phyloP scores from a whole-genome alignment of 2,888 invertebrate genomes.

The Sinopyrophorus schimmeli region DNA sequence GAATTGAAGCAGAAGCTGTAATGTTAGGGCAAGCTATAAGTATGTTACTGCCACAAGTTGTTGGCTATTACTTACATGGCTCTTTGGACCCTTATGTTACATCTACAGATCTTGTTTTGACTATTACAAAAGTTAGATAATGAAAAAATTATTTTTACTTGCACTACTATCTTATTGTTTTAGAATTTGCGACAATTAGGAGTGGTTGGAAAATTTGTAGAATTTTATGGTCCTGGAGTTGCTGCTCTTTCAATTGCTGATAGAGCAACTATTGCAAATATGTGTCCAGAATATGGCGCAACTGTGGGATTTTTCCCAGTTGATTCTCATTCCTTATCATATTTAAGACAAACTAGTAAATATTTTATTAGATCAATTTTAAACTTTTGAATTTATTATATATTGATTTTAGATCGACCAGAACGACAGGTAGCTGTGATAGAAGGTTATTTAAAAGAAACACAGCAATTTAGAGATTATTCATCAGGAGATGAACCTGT shows the following conservation, averaged over 20 bases:
- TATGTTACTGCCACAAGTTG: conserved; percentile 94
- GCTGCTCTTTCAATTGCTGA: conserved; percentile 91
- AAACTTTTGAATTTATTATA: conserved; percentile 3
- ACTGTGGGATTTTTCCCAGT: conserved; percentile 96
- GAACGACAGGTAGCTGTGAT: conserved; percentile 76
- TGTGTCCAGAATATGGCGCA: conserved; percentile 98
- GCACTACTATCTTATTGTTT: conserved; percentile 28
- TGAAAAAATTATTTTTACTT: background rate
- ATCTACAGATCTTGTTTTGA: conserved; percentile 95
- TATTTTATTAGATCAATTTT: conserved; percentile 13
- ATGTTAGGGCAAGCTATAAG: conserved; percentile 98
- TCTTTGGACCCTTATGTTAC: conserved; percentile 81
- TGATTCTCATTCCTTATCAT: conserved; percentile 78
- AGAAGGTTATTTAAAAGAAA: conserved; percentile 78
- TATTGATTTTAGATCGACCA: conserved; percentile 71
- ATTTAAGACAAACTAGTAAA: conserved; percentile 82
- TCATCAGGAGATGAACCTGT: conserved; percentile 74
- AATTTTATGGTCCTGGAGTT: conserved; percentile 97
- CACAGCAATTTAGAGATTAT: conserved; percentile 84
- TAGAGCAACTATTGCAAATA: conserved; percentile 96
- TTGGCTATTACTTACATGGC: conserved; percentile 90
- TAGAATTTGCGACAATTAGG: conserved; percentile 83
- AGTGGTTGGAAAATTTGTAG: conserved; percentile 98
- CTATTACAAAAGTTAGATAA: conserved; percentile 79
- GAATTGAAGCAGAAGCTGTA: conserved; percentile 98